Conservation (phyloP, 2,113 vertebrate genomes). For the Oenanthe melanoleuca region DNA sequence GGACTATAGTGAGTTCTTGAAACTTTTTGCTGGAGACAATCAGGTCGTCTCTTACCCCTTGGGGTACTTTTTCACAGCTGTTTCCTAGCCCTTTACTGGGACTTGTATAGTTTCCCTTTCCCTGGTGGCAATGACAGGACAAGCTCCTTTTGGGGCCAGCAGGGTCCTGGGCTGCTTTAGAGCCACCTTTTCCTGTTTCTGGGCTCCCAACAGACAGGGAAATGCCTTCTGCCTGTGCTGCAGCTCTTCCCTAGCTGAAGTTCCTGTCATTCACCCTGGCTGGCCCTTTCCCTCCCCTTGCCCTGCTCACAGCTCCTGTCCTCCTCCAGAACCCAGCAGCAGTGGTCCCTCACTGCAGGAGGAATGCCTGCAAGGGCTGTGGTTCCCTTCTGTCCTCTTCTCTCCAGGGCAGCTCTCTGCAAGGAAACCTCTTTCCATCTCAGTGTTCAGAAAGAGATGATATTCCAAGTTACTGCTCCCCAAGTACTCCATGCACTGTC, state of each 20-base stretch:
- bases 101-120: not conserved
- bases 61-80: not conserved
- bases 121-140: not conserved
- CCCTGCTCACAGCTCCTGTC: fast-evolving
- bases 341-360: not conserved
- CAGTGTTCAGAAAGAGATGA: not conserved
- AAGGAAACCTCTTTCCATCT: not conserved
- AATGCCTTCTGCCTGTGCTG: not conserved
- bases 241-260: not conserved
- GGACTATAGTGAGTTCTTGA: fast-evolving
- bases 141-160: not conserved
- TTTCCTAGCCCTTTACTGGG: not conserved
- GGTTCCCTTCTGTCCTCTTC: not conserved
- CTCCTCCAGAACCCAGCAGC: not conserved
- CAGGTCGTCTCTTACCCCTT: not conserved
- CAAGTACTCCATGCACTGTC: no score
- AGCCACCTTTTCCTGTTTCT: not conserved
- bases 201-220: not conserved
- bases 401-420: not conserved
- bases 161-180: not conserved
- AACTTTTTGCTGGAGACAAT: not conserved
- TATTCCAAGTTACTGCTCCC: not conserved
- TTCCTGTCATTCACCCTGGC: not conserved
- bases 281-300: not conserved
- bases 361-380: not conserved